Base-by-base conservation (phyloP, 2,113 vertebrate genomes). In the Leucopsar rothschildi region DNA sequence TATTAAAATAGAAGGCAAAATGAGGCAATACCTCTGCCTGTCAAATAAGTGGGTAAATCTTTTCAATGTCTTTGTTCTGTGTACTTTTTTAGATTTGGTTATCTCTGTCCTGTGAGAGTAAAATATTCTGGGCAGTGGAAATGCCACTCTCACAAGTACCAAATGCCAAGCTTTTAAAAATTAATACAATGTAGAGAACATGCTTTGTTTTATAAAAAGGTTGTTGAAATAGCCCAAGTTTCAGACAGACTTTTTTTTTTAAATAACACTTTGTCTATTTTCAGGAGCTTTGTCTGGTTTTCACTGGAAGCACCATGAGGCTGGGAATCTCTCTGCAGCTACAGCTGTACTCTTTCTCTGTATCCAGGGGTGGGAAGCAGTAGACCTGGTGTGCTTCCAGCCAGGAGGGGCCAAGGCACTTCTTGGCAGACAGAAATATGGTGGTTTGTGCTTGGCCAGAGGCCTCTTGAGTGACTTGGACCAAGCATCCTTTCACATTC, bases 1-100 rank as follows among this genome's bases (percentile, higher is more conserved):
- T 91, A 44, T 78, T 90, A 83, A 93, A 95, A 89, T 75, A 88
- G 77, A 85, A 89, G 45, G 77, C 59, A 72, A 72, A 82, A 79
- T 29, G 73, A 88, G 83, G 49, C 65, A 68, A 49, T 60, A 85
- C 50, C 37, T 82, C 65, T 78, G 69, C 81, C 81, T 89, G 44
- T 89, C 91, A 89, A 81, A 49, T 77, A 78, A 64, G 50, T 44
- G 61, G 42, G 81, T 82, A 82, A 85, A 65, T 72, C 82, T 79
- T 63, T 68, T 78, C 37, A 16, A n/a, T 40, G 47, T 50, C 50
- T 86, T 42, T 35, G 42, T 23, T 72, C 50, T 16, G 12, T 0
- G 0, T 27, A n/a, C 49, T 85, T 60, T 86, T 70, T 45, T 24
- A 44, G 31, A 22, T 65, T 82, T 60, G 40, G 63, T 64, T 93